phyloP scores from a whole-genome alignment of 2,113 vertebrate genomes.

The Ciconia boyciana region DNA sequence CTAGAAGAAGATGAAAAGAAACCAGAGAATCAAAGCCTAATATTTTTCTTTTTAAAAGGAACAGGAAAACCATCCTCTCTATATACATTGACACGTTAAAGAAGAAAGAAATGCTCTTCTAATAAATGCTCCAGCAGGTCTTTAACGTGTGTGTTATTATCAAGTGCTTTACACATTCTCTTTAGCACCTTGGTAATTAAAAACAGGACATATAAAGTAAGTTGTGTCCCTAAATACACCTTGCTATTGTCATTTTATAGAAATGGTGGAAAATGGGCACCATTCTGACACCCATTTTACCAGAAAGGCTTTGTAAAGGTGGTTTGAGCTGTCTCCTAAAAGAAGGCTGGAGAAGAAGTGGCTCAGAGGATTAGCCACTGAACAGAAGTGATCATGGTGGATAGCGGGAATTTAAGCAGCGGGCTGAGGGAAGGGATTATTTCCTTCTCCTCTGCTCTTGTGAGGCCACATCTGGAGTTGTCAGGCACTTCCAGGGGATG shows the following conservation, averaged over 20 bases:
- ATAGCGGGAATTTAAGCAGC: background rate
- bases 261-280: background rate
- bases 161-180: background rate
- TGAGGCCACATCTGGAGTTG: background rate
- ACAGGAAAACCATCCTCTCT: conserved; percentile 13
- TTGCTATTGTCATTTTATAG: background rate
- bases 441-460: background rate
- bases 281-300: background rate
- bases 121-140: conserved; percentile 13
- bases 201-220: background rate
- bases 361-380: background rate
- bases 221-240: background rate
- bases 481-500: background rate
- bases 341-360: background rate
- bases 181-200: conserved; percentile 19
- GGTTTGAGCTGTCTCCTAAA: background rate
- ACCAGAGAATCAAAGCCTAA: conserved; percentile 67
- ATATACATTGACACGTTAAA: background rate
- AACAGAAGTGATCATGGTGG: background rate
- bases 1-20: conserved; percentile 74
- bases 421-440: background rate
- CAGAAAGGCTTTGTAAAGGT: background rate
- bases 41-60: conserved; percentile 66
- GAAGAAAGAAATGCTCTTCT: conserved; percentile 28
- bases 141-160: background rate